These are phyloP conservation scores for Schizopygopsis pylzovi DNA, from an alignment of 2,797 vertebrate species.

Conservation along the genomic window DNA sequence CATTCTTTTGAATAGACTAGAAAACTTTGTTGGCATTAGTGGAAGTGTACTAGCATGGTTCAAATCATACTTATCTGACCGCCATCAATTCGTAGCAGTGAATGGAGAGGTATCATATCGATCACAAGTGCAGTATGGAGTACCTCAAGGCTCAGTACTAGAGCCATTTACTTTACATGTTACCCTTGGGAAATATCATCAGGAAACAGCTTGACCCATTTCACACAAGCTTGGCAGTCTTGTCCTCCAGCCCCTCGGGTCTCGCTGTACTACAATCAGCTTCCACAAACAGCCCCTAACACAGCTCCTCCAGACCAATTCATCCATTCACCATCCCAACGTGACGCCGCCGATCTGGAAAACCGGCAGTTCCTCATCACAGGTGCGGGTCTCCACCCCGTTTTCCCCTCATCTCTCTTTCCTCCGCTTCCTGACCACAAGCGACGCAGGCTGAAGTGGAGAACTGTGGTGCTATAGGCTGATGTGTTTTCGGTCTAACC, in stretches of 20 bases:
- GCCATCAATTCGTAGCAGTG: too few species aligned
- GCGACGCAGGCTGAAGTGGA: neutral
- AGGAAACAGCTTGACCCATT: slow-evolving; percentile 56
- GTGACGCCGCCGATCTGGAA: neutral
- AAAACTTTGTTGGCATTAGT: too few species aligned
- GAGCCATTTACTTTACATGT: too few species aligned
- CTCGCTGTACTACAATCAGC: slow-evolving; percentile 13
- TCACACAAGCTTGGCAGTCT: slow-evolving; percentile 69
- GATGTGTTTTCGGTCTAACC: slow-evolving; percentile 8
- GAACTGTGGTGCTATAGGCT: slow-evolving; percentile 3
- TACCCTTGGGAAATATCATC: too few species aligned
- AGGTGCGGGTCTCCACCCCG: slow-evolving; percentile 7
- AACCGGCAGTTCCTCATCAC: slow-evolving; percentile 15
- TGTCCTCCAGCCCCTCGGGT: slow-evolving; percentile 52
- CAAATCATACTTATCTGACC: too few species aligned
- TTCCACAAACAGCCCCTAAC: neutral
- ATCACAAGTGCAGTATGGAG: too few species aligned
- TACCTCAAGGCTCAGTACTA: too few species aligned
- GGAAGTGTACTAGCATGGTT: too few species aligned
- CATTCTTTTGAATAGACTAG: too few species aligned
- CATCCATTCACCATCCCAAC: slow-evolving; percentile 13
- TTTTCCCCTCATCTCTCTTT: slow-evolving; percentile 19
- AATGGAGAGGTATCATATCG: too few species aligned
- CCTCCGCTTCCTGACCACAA: slow-evolving; percentile 23
- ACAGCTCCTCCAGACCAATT: neutral